phyloP scores from a whole-genome alignment of 2,888 invertebrate species.

The Drosophila subsilvestris region DNA sequence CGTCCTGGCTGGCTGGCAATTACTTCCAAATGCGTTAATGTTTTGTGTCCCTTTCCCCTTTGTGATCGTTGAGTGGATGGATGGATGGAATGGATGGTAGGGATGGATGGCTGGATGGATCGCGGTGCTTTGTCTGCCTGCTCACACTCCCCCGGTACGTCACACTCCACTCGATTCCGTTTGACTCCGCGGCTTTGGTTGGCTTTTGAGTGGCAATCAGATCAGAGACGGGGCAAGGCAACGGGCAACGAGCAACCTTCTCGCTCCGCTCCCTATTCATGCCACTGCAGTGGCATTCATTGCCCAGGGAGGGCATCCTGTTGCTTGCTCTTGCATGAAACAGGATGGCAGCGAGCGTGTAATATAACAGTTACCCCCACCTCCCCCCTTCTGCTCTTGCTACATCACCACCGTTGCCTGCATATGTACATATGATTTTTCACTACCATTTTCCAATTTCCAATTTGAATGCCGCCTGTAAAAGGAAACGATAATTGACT shows the following conservation, averaged over 20 bases:
- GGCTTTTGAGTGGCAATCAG: constrained; percentile 42
- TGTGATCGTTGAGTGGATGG: constrained; percentile 52
- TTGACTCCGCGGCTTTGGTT: constrained; percentile 39
- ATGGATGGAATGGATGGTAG: constrained; percentile 24
- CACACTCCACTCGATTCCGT: constrained; percentile 64
- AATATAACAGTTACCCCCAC: constrained; percentile 54
- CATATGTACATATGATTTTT: background rate
- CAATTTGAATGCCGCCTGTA: constrained; percentile 53
- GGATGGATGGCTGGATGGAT: constrained; percentile 25
- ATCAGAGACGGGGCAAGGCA: constrained; percentile 4
- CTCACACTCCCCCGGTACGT: constrained; percentile 64
- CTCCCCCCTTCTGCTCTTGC: background rate
- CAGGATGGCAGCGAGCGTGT: constrained; percentile 81
- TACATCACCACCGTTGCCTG: constrained; percentile 9
- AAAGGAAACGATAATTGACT: constrained; percentile 51
- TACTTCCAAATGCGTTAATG: constrained; percentile 63
- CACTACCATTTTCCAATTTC: constrained; percentile 43
- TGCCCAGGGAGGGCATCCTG: constrained; percentile 78
- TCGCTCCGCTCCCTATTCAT: constrained; percentile 10
- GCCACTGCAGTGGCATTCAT: constrained; percentile 60
- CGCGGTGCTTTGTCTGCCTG: constrained; percentile 42
- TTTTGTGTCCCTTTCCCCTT: constrained; percentile 48
- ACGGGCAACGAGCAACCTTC: constrained; percentile 22
- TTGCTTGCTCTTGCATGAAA: constrained; percentile 80
- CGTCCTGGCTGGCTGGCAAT: constrained; percentile 57